Evolutionary conservation across 2,888 invertebrate species (phyloP).

Genomic region (Pseudococcus jackbeardsleyi): DNA sequence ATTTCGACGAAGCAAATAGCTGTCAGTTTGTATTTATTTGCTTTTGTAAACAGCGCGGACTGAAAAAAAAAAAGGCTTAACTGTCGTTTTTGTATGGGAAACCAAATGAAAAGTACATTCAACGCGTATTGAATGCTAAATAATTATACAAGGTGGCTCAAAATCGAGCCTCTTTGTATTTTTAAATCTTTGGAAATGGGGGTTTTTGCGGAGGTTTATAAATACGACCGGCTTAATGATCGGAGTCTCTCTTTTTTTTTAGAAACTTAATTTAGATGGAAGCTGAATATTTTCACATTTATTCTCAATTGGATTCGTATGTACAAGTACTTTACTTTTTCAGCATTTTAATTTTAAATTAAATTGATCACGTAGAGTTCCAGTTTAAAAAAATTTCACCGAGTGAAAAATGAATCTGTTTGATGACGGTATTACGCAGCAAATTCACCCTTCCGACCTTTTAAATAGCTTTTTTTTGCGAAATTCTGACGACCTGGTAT

Average conservation of each 20-base stretch:
- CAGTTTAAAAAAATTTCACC: background rate
- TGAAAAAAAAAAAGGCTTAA: slow-evolving; percentile 34
- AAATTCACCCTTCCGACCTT: background rate
- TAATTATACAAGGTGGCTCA: slow-evolving; percentile 53
- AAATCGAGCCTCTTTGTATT: background rate
- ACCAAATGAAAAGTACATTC: slow-evolving; percentile 56
- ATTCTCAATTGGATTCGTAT: too few relatives aligned
- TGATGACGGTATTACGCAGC: background rate
- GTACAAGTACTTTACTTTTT: too few relatives aligned
- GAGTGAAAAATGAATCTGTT: background rate
- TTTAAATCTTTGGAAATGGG: background rate
- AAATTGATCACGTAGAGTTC: too few relatives aligned
- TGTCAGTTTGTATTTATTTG: slow-evolving; percentile 57
- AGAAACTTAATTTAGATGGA: background rate
- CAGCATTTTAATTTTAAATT: too few relatives aligned
- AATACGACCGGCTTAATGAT: background rate
- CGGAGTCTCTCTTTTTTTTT: too few relatives aligned
- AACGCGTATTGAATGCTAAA: slow-evolving; percentile 53
- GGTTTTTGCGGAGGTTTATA: background rate
- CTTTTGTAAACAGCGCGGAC: slow-evolving; percentile 45
- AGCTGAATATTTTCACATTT: too few relatives aligned
- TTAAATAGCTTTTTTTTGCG: background rate
- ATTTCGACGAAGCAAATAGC: slow-evolving; percentile 53
- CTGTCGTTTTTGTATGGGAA: slow-evolving; percentile 49
- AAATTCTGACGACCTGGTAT: background rate